A percentile compares a stretch with the other conserved stretches of the same genome.
Conservation (phyloP, 2,113 vertebrate genomes). For the Phylloscopus trochiloides region DNA sequence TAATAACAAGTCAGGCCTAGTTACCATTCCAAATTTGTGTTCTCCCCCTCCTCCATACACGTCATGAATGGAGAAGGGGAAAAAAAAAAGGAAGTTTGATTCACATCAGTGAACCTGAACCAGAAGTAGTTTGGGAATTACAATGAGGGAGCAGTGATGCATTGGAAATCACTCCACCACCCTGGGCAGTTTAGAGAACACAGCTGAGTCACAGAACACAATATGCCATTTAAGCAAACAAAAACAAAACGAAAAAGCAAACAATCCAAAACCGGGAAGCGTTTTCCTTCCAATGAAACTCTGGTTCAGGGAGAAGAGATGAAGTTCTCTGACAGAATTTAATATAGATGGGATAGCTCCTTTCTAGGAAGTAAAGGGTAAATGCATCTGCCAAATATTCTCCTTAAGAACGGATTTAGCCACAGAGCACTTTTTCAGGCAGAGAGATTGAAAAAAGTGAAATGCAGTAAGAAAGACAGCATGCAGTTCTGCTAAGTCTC, state of each 20-base stretch:
- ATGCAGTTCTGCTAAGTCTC: background rate
- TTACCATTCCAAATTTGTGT: background rate
- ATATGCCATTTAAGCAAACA: constrained; percentile 6
- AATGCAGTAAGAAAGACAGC: background rate
- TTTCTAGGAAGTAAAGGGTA: background rate
- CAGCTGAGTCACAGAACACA: constrained; percentile 26
- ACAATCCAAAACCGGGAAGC: background rate
- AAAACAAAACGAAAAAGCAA: background rate
- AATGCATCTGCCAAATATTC: background rate
- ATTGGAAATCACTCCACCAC: background rate
- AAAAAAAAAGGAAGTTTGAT: background rate
- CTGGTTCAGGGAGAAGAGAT: background rate
- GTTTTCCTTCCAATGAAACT: background rate
- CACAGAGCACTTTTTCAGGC: background rate
- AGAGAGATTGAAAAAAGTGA: background rate
- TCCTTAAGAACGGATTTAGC: background rate
- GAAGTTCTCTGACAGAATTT: background rate
- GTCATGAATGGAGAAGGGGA: background rate
- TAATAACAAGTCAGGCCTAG: background rate
- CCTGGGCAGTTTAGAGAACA: background rate
- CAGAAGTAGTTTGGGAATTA: background rate
- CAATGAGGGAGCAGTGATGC: constrained; percentile 16
- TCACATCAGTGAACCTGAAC: constrained; percentile 27
- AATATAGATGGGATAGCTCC: background rate
- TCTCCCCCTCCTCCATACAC: background rate